Conservation (phyloP, 2,113 vertebrate genomes). For the Galbula dea region DNA sequence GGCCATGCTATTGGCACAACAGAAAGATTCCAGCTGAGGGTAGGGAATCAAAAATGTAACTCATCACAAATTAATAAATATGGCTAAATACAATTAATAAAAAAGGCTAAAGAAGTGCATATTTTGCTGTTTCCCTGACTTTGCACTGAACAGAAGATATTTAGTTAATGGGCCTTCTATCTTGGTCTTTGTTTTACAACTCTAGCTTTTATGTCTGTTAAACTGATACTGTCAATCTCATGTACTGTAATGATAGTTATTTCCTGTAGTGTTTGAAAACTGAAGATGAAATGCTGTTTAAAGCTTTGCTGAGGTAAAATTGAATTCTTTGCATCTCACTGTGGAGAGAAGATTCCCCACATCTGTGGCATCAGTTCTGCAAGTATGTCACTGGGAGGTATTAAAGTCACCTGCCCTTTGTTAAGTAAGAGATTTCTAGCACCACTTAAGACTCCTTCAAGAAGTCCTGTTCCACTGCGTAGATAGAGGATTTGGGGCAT, state of each 20-base stretch:
- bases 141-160: background rate
- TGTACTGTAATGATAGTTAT: background rate
- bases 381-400: conserved; percentile 4
- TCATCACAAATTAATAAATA: background rate
- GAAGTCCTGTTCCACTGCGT: background rate
- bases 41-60: background rate
- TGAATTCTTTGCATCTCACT: background rate
- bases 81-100: background rate
- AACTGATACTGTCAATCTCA: background rate
- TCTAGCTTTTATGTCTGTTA: background rate
- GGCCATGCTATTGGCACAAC: background rate
- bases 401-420: conserved; percentile 53
- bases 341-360: background rate
- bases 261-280: conserved; percentile 1
- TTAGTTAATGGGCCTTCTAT: background rate
- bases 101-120: background rate
- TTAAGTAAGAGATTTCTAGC: conserved; percentile 38
- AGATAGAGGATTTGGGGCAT: background rate
- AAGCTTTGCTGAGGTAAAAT: background rate
- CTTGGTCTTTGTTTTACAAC: background rate
- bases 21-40: background rate
- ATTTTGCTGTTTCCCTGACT: background rate
- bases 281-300: background rate
- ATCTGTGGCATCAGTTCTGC: background rate
- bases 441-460: conserved; percentile 8